Evolutionary conservation across 2,888 invertebrate genomes (phyloP), one percentile per base, ranked within the genome.

Genomic region (Notodonta dromedarius): DNA sequence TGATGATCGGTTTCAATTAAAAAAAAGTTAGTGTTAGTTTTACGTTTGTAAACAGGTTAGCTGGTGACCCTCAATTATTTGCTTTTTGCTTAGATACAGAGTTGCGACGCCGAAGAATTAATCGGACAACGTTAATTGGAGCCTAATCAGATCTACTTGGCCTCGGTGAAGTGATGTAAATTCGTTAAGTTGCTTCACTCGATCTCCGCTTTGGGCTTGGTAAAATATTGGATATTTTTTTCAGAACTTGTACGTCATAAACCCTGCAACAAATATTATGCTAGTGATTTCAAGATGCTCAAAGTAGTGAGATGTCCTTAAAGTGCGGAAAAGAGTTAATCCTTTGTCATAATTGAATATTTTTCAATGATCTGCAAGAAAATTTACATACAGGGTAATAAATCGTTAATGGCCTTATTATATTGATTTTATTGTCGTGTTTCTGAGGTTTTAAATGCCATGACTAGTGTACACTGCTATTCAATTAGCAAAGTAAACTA

Each of bases 341-440:
- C 2, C 11, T 42, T 3, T 42, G 9, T 24, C 9, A 11, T 42
- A 42, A 4, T 42, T 4, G 42, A 8, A 6, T 11, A 1, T 42
- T 42, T 9, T 42, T 42, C 83, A 81, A 76, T 76, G 78, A 80
- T 84, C 80, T 67, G 69, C 73, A 76, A 70, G 67, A 54, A 53
- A 46, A 65, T 55, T 61, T 51, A 62, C 44, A 44, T 44, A 44
- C 44, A 44, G 9, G 13, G 11, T 48, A 48, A n/a, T 48, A 13
- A n/a, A 48, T 48, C n/a, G 7, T n/a, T n/a, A 14, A n/a, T 48
- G 42, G 0, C 42, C 8, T 2, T 42, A 8, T 42, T 8, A 42
- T 11, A 42, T 9, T 11, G n/a, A 14, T 14, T n/a, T 48, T 48
- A n/a, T n/a, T 14, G 2, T 7, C 0, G 4, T 35, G 14, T 39